A percentile compares a stretch with the other conserved stretches of the same genome.
Evolutionary conservation across 1,140 invertebrate species (phyloP).

Genomic region (Magallana ariakensis): DNA sequence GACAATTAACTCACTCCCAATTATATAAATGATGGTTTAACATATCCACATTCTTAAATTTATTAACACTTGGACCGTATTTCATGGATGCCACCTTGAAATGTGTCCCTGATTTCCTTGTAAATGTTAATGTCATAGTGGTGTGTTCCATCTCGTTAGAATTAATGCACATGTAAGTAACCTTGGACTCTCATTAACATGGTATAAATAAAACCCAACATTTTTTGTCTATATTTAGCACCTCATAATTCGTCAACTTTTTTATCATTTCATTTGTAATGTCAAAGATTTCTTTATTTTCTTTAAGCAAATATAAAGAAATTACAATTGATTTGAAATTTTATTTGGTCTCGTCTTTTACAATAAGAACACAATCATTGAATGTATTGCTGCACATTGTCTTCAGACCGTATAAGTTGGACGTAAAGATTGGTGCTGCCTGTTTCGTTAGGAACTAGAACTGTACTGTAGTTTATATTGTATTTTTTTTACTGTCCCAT

Average conservation of each 20-base stretch:
- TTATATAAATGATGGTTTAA: neutral
- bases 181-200: conserved; percentile 16
- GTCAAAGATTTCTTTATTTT: too few species aligned
- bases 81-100: neutral
- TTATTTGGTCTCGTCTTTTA: too few species aligned
- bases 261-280: too few species aligned
- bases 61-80: neutral
- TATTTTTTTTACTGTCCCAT: conserved; percentile 4
- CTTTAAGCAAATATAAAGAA: too few species aligned
- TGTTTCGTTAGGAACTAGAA: too few species aligned
- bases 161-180: conserved; percentile 14
- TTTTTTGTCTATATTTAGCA: conserved; percentile 14
- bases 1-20: neutral
- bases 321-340: too few species aligned
- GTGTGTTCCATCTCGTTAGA: conserved; percentile 6
- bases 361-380: too few species aligned
- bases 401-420: too few species aligned
- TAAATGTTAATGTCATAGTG: conserved; percentile 26
- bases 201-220: conserved; percentile 9
- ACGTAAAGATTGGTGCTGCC: too few species aligned
- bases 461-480: conserved; percentile 1
- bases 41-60: neutral
- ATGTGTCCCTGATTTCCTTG: neutral
- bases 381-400: too few species aligned
- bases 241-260: neutral